Evolutionary conservation across 2,113 vertebrate species (phyloP).

Genomic region (Vulpes lagopus): DNA sequence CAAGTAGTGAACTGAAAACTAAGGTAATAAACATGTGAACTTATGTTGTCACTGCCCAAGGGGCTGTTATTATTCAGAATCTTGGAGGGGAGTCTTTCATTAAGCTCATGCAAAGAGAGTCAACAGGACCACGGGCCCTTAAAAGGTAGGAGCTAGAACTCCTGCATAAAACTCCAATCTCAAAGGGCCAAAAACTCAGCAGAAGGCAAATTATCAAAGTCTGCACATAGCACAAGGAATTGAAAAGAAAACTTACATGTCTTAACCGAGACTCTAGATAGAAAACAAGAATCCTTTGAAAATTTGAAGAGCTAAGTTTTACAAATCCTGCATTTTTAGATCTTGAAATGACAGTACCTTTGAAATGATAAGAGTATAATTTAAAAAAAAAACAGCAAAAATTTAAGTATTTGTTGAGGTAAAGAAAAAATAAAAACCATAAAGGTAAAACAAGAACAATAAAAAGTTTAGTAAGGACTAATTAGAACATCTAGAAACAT

Average conservation of each 20-base stretch:
- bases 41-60: background rate
- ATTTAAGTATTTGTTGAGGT: background rate
- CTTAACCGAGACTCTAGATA: background rate
- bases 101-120: background rate
- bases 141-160: background rate
- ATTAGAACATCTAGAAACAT: background rate
- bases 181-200: background rate
- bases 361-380: background rate
- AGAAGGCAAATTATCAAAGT: background rate
- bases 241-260: background rate
- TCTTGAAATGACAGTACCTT: background rate
- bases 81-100: background rate
- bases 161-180: conserved; percentile 20
- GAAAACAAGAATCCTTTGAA: background rate
- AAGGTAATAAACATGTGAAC: conserved; percentile 3
- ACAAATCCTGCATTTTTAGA: background rate
- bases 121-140: background rate
- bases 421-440: background rate
- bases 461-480: background rate
- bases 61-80: background rate
- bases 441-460: background rate
- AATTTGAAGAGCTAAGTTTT: background rate
- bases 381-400: background rate
- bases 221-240: background rate
- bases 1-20: conserved; percentile 9